phyloP scores from a whole-genome alignment of 1,140 invertebrate species.

The Drosophila busckii region DNA sequence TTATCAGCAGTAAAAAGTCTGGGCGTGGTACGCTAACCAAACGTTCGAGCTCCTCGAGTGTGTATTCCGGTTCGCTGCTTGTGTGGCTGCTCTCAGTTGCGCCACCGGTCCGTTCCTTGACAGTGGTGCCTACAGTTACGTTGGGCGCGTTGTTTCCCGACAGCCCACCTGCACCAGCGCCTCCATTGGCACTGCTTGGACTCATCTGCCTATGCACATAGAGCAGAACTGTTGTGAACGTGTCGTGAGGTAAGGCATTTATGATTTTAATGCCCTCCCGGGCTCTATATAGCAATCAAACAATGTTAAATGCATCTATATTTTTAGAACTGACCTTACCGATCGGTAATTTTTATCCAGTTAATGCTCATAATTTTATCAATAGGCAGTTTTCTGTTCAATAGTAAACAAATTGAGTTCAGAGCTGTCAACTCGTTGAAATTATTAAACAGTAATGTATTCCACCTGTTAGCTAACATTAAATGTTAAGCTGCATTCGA shows the following conservation, averaged over 20 bases:
- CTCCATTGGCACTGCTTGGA: conserved; percentile 15
- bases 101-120: conserved; percentile 45
- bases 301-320: too few species aligned
- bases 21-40: conserved; percentile 67
- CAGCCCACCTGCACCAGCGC: background rate
- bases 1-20: conserved; percentile 73
- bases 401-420: conserved; percentile 1
- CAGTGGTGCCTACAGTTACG: conserved; percentile 49
- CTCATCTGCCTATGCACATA: conserved; percentile 78
- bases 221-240: conserved; percentile 69
- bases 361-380: conserved; percentile 74
- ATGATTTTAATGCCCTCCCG: conserved; percentile 78
- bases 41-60: conserved; percentile 68
- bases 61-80: conserved; percentile 60
- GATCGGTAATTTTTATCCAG: conserved; percentile 78
- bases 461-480: background rate
- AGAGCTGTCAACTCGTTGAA: conserved; percentile 8
- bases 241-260: conserved; percentile 71
- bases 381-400: background rate
- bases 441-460: background rate
- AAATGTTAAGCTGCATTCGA: background rate
- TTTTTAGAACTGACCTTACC: too few species aligned
- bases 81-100: conserved; percentile 25
- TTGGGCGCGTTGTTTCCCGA: background rate
- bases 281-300: conserved; percentile 46